Percentiles rank a stretch among this genome's conserved stretches.
phyloP scores from a whole-genome alignment of 2,797 vertebrate genomes.

The Chaunax sp. region DNA sequence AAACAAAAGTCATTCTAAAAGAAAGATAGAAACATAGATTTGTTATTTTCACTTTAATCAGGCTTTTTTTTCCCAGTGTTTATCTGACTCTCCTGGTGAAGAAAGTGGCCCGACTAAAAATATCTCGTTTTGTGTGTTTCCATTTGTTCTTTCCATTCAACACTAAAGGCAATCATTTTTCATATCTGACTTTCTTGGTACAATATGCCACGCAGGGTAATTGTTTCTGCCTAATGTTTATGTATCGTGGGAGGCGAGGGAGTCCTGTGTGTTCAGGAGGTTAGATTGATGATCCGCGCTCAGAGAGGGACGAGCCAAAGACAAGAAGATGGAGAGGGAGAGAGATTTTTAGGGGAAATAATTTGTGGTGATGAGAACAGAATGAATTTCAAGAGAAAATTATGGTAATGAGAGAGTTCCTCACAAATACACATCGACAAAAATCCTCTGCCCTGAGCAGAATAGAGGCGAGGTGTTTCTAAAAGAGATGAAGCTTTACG shows the following conservation, averaged over 20 bases:
- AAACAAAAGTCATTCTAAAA: conserved; percentile 11
- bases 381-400: conserved; percentile 59
- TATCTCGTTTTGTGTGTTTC: conserved; percentile 21
- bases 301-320: conserved; percentile 25
- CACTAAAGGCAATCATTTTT: conserved; percentile 62
- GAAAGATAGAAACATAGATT: not conserved
- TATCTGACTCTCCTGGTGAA: not conserved
- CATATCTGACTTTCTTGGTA: conserved; percentile 45
- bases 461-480: conserved; percentile 30
- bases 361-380: conserved; percentile 51
- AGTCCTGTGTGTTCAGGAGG: conserved; percentile 35
- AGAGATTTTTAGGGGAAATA: conserved; percentile 18
- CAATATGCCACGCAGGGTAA: conserved; percentile 56
- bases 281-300: conserved; percentile 48
- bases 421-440: conserved; percentile 21
- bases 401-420: conserved; percentile 45
- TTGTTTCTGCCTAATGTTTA: conserved; percentile 66
- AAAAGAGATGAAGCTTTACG: conserved; percentile 35
- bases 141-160: conserved; percentile 40
- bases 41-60: not conserved
- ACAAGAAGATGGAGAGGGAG: conserved; percentile 16
- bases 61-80: not conserved
- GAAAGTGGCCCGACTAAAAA: not conserved
- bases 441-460: conserved; percentile 47
- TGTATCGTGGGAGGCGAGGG: conserved; percentile 42